phyloP scores from a whole-genome alignment of 1,140 invertebrate species.

The Papilio polytes region DNA sequence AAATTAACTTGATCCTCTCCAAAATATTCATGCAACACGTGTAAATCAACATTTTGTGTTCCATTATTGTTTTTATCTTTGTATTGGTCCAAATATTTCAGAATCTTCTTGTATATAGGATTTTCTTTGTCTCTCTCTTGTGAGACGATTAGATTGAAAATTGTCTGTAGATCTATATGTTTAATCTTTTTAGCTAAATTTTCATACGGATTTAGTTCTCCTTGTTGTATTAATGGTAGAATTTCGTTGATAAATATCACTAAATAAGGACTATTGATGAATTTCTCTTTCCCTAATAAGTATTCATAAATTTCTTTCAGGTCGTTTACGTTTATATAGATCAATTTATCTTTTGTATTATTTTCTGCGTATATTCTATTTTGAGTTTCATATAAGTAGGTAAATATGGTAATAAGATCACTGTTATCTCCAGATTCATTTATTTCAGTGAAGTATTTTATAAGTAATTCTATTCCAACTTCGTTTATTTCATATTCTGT shows the following conservation, averaged over 20 bases:
- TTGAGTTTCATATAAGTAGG: not conserved
- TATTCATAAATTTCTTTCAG: not conserved
- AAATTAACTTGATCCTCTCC: not conserved
- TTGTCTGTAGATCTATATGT: not conserved
- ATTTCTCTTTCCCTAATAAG: not conserved
- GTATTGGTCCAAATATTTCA: not conserved
- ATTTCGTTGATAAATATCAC: not conserved
- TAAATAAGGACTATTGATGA: not conserved
- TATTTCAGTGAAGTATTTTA: conserved; percentile 6
- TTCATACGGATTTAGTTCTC: not conserved
- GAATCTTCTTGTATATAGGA: not conserved
- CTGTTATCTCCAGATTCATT: not conserved
- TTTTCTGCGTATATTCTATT: not conserved
- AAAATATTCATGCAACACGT: not conserved
- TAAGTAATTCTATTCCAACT: not conserved
- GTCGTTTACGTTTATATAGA: not conserved
- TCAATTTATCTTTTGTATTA: not conserved
- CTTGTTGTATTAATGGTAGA: not conserved
- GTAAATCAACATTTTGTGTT: not conserved
- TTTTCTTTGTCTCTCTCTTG: not conserved
- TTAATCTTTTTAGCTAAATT: not conserved
- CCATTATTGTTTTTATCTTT: not conserved
- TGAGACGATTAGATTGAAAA: not conserved
- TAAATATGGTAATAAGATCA: not conserved
- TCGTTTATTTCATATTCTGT: not conserved